Evolutionary conservation across 2,888 invertebrate genomes (phyloP), one percentile per base, ranked within the genome.

Genomic region (Pachymerium ferrugineum): DNA sequence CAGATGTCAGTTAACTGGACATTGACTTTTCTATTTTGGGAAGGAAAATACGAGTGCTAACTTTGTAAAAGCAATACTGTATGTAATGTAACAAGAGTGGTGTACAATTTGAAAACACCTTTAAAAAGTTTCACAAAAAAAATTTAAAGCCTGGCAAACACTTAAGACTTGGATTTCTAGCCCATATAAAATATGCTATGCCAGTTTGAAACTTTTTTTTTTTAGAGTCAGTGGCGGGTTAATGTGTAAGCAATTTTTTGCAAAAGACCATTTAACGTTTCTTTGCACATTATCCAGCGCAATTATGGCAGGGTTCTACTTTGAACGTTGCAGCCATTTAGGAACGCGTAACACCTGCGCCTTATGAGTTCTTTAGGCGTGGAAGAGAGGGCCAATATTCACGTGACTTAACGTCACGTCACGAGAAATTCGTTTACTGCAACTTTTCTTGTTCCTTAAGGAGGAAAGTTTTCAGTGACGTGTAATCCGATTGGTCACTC

Each of bases 401-500:
- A 25, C 62, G 62, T 25, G 62, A 62, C 28, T 62, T 62, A 22
- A 28, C 62, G 25, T 62, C 62, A 62, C 62, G 62, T 62, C 62
- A 62, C 22, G 25, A 25, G 62, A 62, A 62, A 62, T 62, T 28
- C 62, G 62, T 62, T 28, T 25, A 4, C 62, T 28, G 8, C 28
- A 62, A 62, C 62, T 62, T 62, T 62, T 62, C 62, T 62, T 62
- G 62, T 62, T 62, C 28, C 12, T 28, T n/a, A 14, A 62, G 62
- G 28, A 28, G 25, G 28, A 62, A 62, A 62, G 25, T 62, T 62
- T 62, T 22, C 62, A 62, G 62, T 22, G 25, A 62, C 62, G 25
- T 62, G 62, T 62, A 62, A 62, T 62, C 62, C 25, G 62, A 62
- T 62, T 62, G 62, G 62, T 22, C 62, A 62, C 62, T 62, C 62